Evolutionary conservation across 2,113 vertebrate species (phyloP).

Genomic region (Podilymbus podiceps): DNA sequence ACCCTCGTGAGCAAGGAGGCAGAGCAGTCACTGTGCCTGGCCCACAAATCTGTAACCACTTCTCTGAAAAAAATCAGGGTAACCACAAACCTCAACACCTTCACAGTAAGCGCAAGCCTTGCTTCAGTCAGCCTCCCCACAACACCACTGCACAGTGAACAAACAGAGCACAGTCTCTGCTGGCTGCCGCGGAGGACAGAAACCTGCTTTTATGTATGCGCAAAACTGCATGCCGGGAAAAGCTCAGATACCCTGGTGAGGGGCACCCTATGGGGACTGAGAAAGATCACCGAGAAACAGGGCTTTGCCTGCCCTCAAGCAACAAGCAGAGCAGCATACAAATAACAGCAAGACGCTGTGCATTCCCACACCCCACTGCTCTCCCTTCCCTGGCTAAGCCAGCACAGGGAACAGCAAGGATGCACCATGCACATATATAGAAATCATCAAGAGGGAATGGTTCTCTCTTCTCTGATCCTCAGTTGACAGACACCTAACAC

Average conservation of each 20-base stretch:
- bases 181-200: background rate
- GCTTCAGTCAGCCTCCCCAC: background rate
- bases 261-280: constrained; percentile 43
- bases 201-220: constrained; percentile 28
- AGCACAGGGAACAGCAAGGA: background rate
- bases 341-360: background rate
- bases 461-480: background rate
- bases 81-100: constrained; percentile 21
- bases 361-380: background rate
- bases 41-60: background rate
- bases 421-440: background rate
- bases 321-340: constrained; percentile 19
- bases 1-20: background rate
- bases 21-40: background rate
- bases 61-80: background rate
- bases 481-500: background rate
- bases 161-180: background rate
- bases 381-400: background rate
- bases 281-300: background rate
- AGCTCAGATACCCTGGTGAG: constrained; percentile 11
- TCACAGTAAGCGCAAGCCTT: background rate
- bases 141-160: background rate
- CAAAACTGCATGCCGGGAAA: constrained; percentile 16
- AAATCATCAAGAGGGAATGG: background rate
- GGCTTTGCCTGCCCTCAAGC: constrained; percentile 9